phyloP scores from a whole-genome alignment of 2,888 invertebrate genomes.

The Drosophila meridionalis region DNA sequence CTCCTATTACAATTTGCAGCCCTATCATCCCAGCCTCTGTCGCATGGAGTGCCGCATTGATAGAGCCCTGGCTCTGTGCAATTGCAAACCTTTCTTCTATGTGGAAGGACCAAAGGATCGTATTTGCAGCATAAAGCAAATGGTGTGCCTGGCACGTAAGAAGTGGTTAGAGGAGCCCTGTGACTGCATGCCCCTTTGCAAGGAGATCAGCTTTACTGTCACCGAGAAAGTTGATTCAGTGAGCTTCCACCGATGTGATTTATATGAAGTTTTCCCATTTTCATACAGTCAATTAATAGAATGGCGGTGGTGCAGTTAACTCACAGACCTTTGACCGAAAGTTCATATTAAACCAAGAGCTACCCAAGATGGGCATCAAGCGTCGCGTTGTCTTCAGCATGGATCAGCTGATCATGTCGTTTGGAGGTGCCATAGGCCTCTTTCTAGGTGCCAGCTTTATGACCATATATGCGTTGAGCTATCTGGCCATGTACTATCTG shows the following conservation, averaged over 20 bases:
- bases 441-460: constrained; percentile 84
- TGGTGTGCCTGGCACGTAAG: constrained; percentile 72
- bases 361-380: constrained; percentile 80
- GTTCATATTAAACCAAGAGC: constrained; percentile 63
- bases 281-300: background rate
- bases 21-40: constrained; percentile 80
- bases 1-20: constrained; percentile 47
- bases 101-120: constrained; percentile 64
- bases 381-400: constrained; percentile 82
- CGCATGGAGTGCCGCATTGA: constrained; percentile 82
- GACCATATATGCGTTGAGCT: constrained; percentile 72
- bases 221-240: constrained; percentile 65
- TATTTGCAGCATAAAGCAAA: constrained; percentile 74
- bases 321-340: constrained; percentile 71
- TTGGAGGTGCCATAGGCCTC: constrained; percentile 84
- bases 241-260: constrained; percentile 23
- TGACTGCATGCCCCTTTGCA: constrained; percentile 75
- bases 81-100: constrained; percentile 83
- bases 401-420: constrained; percentile 83
- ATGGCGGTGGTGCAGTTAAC: constrained; percentile 48
- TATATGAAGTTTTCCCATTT: too few relatives aligned
- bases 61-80: constrained; percentile 74
- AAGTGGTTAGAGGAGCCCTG: constrained; percentile 76
- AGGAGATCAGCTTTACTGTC: constrained; percentile 65
- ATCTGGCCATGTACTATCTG: constrained; percentile 56